Conservation (phyloP, 37 sponge, comb jelly and placozoan species). For the Petrosia ficiformis region DNA sequence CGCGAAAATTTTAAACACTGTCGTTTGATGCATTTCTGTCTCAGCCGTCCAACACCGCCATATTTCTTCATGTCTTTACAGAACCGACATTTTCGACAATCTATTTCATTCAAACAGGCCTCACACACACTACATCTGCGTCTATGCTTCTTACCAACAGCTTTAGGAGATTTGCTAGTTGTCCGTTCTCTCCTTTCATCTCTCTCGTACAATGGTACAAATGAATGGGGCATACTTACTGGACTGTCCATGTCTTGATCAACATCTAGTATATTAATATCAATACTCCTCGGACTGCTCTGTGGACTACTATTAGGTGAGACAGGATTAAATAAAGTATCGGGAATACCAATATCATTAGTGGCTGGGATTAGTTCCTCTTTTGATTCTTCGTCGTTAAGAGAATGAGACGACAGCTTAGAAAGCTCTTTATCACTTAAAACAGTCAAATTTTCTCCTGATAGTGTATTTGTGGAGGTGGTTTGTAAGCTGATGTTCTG, state of each 20-base stretch:
- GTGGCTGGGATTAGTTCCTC: neutral
- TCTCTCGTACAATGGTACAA: neutral
- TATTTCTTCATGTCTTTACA: slow-evolving; percentile 88
- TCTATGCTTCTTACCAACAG: neutral
- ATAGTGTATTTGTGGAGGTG: too few relatives aligned
- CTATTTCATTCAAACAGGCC: slow-evolving; percentile 50
- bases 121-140: slow-evolving; percentile 73
- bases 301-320: neutral
- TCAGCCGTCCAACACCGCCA: slow-evolving; percentile 64
- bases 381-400: neutral
- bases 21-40: slow-evolving; percentile 84
- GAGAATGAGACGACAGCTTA: too few relatives aligned
- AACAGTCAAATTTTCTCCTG: too few relatives aligned
- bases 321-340: neutral
- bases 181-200: neutral
- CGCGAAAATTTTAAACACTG: slow-evolving; percentile 70
- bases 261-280: too few relatives aligned
- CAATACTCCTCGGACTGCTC: neutral
- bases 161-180: neutral
- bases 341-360: neutral
- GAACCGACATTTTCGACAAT: slow-evolving; percentile 77
- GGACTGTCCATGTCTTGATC: too few relatives aligned
- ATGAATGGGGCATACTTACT: too few relatives aligned
- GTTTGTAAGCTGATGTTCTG: too few relatives aligned
- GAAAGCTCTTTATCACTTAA: too few relatives aligned